Percentiles rank a stretch among this genome's conserved stretches.
Conservation (phyloP, 2,113 vertebrate genomes). For the Oceanodroma tethys region DNA sequence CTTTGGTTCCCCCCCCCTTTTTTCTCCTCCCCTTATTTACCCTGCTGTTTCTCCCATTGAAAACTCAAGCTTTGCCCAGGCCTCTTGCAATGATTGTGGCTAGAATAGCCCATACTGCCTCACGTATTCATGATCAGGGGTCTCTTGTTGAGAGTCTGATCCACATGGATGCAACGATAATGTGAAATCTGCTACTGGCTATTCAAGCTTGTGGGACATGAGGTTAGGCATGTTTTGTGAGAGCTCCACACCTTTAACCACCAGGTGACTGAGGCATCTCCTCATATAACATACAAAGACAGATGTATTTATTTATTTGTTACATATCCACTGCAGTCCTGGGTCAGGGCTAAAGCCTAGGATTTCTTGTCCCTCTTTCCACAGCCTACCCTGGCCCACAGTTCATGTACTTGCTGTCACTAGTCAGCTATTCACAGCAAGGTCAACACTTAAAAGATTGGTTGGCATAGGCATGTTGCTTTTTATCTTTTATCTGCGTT, state of each 20-base stretch:
- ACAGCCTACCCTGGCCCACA: neutral
- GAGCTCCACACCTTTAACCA: neutral
- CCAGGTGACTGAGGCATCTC: neutral
- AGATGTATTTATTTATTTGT: neutral
- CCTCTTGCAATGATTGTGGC: neutral
- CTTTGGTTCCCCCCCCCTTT: fast-evolving
- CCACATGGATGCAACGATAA: neutral
- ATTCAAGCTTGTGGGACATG: neutral
- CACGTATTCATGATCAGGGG: fast-evolving
- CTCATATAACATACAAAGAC: neutral
- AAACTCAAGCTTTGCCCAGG: neutral
- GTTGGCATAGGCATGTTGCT: fast-evolving
- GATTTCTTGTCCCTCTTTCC: neutral
- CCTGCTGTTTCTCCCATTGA: neutral
- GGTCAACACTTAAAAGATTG: neutral
- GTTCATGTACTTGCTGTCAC: neutral
- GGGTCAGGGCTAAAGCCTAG: neutral
- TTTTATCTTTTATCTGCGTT: neutral
- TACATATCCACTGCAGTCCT: neutral
- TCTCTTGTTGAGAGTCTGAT: neutral
- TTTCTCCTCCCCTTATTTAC: neutral
- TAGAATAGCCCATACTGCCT: neutral
- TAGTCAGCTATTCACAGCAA: neutral
- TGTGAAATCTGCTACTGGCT: neutral
- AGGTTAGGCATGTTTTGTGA: neutral